Conservation (phyloP, 2,888 invertebrate genomes). For the Cremastobaeus sp. region DNA sequence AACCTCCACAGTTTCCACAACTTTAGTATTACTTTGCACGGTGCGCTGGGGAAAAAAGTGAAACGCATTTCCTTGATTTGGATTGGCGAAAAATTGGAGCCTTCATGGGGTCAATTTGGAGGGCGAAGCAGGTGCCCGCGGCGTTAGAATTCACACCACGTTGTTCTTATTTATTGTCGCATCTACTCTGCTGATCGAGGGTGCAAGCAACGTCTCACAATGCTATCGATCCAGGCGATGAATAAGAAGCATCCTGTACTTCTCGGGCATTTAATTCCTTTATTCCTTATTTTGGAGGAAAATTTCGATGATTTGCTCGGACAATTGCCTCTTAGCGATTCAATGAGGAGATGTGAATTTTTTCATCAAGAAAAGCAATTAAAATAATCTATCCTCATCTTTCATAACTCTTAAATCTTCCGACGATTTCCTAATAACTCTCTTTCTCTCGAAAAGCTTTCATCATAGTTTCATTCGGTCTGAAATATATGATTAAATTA, state of each 20-base stretch:
- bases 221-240: slow-evolving; percentile 45
- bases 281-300: slow-evolving; percentile 27
- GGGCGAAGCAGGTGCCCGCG: slow-evolving; percentile 30
- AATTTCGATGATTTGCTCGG: too few species aligned
- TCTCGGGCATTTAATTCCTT: slow-evolving; percentile 31
- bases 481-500: slow-evolving; percentile 18
- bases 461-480: too few species aligned
- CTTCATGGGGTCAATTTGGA: slow-evolving; percentile 31
- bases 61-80: slow-evolving; percentile 32
- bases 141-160: slow-evolving; percentile 51
- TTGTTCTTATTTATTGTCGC: slow-evolving; percentile 59
- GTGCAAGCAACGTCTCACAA: slow-evolving; percentile 38
- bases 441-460: too few species aligned
- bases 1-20: too few species aligned
- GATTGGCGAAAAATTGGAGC: slow-evolving; percentile 39
- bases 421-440: too few species aligned
- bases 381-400: too few species aligned
- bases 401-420: too few species aligned
- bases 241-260: slow-evolving; percentile 19
- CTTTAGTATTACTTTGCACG: too few species aligned
- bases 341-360: too few species aligned
- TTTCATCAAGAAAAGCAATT: too few species aligned
- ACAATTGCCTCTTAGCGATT: too few species aligned
- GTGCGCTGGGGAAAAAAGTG: neutral
- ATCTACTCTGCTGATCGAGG: slow-evolving; percentile 42